phyloP scores from a whole-genome alignment of 2,888 invertebrate genomes.

The Cactoblastis cactorum region DNA sequence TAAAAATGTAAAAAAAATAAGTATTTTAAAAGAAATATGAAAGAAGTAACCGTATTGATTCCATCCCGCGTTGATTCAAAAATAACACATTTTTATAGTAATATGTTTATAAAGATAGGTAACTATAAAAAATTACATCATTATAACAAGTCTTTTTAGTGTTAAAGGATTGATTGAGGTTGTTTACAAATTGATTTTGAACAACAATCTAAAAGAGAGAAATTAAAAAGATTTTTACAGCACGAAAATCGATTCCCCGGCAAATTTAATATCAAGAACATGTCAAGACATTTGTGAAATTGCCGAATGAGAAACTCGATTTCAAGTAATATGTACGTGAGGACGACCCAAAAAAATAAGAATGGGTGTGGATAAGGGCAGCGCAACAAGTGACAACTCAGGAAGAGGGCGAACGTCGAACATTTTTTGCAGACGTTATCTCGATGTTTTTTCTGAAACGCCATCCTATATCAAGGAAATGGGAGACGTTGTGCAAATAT shows the following conservation, averaged over 20 bases:
- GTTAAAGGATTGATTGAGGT: no score
- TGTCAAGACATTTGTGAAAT: neutral
- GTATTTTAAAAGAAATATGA: no score
- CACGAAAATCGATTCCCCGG: neutral
- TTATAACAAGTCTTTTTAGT: no score
- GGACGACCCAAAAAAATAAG: slow-evolving; percentile 26
- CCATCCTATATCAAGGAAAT: neutral
- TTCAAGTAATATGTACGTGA: slow-evolving; percentile 1
- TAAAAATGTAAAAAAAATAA: no score
- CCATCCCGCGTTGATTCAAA: no score
- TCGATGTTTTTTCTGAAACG: neutral
- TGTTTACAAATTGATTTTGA: no score
- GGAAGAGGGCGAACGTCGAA: slow-evolving; percentile 32
- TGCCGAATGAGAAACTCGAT: slow-evolving; percentile 5
- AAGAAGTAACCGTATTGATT: no score
- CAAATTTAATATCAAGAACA: neutral
- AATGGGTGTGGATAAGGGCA: slow-evolving; percentile 29
- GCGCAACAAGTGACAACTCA: slow-evolving; percentile 59
- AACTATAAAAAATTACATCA: no score
- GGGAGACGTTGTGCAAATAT: neutral
- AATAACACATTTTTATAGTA: no score
- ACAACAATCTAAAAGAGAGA: no score
- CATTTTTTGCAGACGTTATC: slow-evolving; percentile 42
- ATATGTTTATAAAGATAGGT: no score
- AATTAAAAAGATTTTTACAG: neutral